Evolutionary conservation across 2,797 vertebrate species (phyloP).

Genomic region (Dipus sagitta): DNA sequence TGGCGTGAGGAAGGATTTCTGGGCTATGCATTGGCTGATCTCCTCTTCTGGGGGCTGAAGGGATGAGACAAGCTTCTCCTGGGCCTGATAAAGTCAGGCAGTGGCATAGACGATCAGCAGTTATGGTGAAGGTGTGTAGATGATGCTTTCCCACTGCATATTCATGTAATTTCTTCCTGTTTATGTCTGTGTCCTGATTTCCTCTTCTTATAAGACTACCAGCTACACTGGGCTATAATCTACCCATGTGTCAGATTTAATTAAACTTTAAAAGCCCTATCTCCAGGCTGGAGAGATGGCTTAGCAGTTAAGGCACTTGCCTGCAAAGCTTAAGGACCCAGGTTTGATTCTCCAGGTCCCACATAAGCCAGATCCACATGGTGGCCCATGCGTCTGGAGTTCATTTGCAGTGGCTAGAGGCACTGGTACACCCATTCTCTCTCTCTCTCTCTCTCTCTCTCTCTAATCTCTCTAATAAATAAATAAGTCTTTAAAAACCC

Average conservation of each 20-base stretch:
- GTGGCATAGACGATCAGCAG: neutral
- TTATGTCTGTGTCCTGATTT: accelerated
- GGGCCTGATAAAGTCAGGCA: no score
- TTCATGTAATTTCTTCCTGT: accelerated
- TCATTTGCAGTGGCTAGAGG: no score
- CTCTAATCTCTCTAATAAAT: no score
- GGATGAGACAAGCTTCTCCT: neutral
- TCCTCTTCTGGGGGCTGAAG: accelerated
- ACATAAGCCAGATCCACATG: no score
- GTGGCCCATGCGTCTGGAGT: no score
- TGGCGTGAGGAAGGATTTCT: no score
- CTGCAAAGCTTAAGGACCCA: no score
- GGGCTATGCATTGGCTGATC: no score
- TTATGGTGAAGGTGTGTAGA: accelerated
- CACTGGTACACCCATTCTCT: no score
- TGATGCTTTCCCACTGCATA: neutral
- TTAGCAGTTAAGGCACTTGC: no score
- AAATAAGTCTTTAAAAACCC: neutral
- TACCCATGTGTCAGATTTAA: neutral
- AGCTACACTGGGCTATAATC: neutral
- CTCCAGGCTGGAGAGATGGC: neutral
- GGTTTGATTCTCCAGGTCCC: no score
- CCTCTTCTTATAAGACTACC: neutral
- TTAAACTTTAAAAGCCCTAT: neutral
- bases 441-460: no score